phyloP scores from a whole-genome alignment of 2,888 invertebrate species.

The Incurvaria masculella region DNA sequence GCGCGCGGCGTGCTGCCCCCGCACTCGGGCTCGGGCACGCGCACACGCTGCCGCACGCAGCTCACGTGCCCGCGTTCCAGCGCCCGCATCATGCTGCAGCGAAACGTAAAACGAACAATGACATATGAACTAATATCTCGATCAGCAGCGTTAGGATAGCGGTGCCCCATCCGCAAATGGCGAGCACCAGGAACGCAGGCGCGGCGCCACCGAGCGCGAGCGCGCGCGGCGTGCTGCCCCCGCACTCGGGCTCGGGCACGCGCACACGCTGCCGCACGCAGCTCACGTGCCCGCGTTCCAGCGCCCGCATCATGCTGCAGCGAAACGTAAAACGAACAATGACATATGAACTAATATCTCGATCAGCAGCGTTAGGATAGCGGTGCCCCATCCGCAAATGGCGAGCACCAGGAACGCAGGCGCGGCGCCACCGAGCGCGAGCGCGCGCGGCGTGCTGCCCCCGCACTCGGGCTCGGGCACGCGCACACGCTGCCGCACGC shows the following conservation, averaged over 20 bases:
- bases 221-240: conserved; percentile 35
- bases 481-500: conserved; percentile 24
- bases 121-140: neutral
- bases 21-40: conserved; percentile 23
- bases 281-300: conserved; percentile 33
- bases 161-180: conserved; percentile 9
- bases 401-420: conserved; percentile 38
- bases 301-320: conserved; percentile 29
- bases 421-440: conserved; percentile 41
- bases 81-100: conserved; percentile 30
- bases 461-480: conserved; percentile 25
- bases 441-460: conserved; percentile 35
- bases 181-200: conserved; percentile 37
- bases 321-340: no score
- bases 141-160: neutral
- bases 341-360: neutral
- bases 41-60: conserved; percentile 25
- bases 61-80: conserved; percentile 33
- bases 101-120: no score
- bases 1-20: conserved; percentile 37
- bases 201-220: conserved; percentile 41
- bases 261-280: conserved; percentile 25
- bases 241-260: conserved; percentile 24
- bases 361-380: neutral
- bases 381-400: conserved; percentile 6